Evolutionary conservation across 1,140 invertebrate species (phyloP).

Genomic region (Lucilia cuprina): DNA sequence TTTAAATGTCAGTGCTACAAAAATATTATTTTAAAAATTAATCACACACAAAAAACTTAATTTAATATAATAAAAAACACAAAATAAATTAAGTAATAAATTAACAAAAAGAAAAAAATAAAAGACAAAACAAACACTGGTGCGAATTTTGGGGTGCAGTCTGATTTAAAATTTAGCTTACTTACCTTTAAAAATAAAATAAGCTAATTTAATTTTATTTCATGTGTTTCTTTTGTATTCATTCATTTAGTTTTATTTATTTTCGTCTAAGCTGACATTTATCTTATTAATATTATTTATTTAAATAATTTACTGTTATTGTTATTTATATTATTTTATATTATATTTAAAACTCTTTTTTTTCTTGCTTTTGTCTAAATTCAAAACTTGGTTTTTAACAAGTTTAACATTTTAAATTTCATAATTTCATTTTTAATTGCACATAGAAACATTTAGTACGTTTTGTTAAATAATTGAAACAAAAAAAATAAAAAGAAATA

Average conservation of each 20-base stretch:
- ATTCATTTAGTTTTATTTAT: background rate
- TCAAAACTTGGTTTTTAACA: too few relatives aligned
- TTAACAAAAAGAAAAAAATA: background rate
- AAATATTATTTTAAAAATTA: background rate
- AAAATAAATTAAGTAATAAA: background rate
- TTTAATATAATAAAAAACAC: background rate
- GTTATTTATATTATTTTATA: background rate
- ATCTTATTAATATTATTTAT: background rate
- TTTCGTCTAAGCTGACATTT: background rate
- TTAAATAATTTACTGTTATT: background rate
- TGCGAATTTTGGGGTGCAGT: background rate
- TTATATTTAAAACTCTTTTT: background rate
- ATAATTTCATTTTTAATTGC: too few relatives aligned
- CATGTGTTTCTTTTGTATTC: background rate
- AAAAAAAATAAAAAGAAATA: too few relatives aligned
- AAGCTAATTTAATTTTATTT: conserved; percentile 8
- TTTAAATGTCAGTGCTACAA: background rate
- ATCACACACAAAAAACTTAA: background rate
- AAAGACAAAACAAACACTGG: background rate
- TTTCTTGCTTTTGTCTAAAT: too few relatives aligned
- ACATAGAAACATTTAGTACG: too few relatives aligned
- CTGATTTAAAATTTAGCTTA: conserved; percentile 8
- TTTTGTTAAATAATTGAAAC: too few relatives aligned
- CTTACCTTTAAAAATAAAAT: conserved; percentile 1
- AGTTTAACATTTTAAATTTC: too few relatives aligned